A percentile compares a stretch with the other conserved stretches of the same genome.
Evolutionary conservation across 2,113 vertebrate species (phyloP).

Genomic region (Boulengeromyrus knoepffleri): DNA sequence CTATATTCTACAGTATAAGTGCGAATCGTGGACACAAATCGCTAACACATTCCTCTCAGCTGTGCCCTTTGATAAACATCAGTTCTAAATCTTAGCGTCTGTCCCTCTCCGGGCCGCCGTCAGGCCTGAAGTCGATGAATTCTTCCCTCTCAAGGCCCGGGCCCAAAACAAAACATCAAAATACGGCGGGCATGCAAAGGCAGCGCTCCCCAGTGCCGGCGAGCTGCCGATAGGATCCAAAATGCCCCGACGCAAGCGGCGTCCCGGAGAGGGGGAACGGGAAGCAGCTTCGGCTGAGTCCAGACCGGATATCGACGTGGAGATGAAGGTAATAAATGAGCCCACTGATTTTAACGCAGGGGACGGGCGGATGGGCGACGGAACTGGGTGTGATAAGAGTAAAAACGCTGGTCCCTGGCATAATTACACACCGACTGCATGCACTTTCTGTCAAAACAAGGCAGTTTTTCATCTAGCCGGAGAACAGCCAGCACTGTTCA

Average conservation of each 20-base stretch:
- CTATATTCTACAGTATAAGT: not conserved
- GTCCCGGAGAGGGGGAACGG: not conserved
- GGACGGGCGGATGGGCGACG: not conserved
- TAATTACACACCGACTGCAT: not conserved
- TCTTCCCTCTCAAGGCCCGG: not conserved
- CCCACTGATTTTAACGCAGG: not conserved
- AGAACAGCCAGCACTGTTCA: not conserved
- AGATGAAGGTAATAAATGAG: slow-evolving; percentile 18
- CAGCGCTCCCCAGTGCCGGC: not conserved
- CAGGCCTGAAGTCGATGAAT: not conserved
- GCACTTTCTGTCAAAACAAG: not conserved
- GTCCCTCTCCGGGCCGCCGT: not conserved
- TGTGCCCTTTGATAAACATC: not conserved
- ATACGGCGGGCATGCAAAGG: not conserved
- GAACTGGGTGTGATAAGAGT: not conserved
- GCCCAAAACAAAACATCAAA: not conserved
- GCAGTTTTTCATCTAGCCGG: not conserved
- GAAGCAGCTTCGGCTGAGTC: not conserved
- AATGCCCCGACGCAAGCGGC: not conserved
- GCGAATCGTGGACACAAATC: not conserved
- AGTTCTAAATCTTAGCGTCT: not conserved
- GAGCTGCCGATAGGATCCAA: not conserved
- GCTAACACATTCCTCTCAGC: not conserved
- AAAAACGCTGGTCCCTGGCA: not conserved
- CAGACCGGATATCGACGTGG: slow-evolving; percentile 12